phyloP scores from a whole-genome alignment of 2,797 vertebrate genomes.

The Galagoides demidoff region DNA sequence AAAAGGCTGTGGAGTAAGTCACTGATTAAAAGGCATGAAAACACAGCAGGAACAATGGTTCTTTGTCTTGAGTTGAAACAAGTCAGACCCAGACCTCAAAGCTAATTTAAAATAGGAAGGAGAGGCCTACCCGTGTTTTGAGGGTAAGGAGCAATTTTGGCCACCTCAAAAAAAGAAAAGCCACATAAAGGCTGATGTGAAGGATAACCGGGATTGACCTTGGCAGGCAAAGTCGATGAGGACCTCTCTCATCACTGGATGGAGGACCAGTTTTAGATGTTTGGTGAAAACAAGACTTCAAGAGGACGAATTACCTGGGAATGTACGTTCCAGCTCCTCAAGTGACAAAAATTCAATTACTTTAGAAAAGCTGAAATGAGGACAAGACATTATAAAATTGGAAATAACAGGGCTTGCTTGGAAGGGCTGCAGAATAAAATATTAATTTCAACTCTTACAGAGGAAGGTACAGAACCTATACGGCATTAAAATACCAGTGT shows the following conservation, averaged over 20 bases:
- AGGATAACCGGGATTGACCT: conserved; percentile 58
- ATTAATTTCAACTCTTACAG: conserved; percentile 50
- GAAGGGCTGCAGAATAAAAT: conserved; percentile 58
- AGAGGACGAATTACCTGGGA: conserved; percentile 59
- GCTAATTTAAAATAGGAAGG: background rate
- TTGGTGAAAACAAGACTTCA: conserved; percentile 52
- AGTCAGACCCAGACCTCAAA: background rate
- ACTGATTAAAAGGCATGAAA: background rate
- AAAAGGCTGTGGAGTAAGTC: background rate
- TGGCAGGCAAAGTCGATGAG: conserved; percentile 44
- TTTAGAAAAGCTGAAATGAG: conserved; percentile 77
- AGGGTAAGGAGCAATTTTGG: conserved; percentile 59
- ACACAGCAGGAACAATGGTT: background rate
- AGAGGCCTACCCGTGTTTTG: conserved; percentile 1
- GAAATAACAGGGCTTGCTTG: conserved; percentile 58
- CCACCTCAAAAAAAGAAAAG: conserved; percentile 20
- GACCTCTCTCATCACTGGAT: conserved; percentile 51
- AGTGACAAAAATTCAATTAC: conserved; percentile 71
- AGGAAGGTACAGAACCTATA: conserved; percentile 45
- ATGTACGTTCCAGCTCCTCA: conserved; percentile 65
- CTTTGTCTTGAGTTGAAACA: background rate
- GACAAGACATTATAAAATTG: conserved; percentile 67
- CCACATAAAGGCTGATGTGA: background rate
- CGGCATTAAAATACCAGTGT: background rate
- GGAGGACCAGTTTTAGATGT: conserved; percentile 3